phyloP scores from a whole-genome alignment of 2,797 vertebrate genomes.

The Neoniphon sammara region DNA sequence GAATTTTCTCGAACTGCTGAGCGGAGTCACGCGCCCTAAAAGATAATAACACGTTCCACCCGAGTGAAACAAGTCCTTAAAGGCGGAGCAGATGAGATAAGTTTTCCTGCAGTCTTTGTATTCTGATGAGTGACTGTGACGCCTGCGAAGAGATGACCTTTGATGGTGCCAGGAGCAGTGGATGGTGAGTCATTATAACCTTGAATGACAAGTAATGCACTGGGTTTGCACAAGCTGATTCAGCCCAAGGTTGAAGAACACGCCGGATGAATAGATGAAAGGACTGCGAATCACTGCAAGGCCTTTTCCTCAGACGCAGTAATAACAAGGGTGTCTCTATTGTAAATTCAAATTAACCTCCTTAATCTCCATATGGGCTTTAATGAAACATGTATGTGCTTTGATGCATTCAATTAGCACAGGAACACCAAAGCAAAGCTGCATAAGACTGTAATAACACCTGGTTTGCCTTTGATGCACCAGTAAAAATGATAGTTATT shows the following conservation, averaged over 20 bases:
- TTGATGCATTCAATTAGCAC: slow-evolving; percentile 41
- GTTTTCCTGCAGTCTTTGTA: slow-evolving; percentile 64
- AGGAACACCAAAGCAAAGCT: slow-evolving; percentile 9
- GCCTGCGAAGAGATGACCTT: slow-evolving; percentile 65
- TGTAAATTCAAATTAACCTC: slow-evolving; percentile 52
- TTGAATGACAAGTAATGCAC: slow-evolving; percentile 67
- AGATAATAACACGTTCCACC: slow-evolving; percentile 23
- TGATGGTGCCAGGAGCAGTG: slow-evolving; percentile 57
- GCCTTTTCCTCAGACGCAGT: slow-evolving; percentile 35
- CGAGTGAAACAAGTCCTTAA: slow-evolving; percentile 47
- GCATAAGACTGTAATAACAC: slow-evolving; percentile 5
- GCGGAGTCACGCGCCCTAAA: neutral
- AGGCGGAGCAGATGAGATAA: slow-evolving; percentile 49
- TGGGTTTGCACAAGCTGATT: slow-evolving; percentile 42
- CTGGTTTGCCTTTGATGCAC: slow-evolving; percentile 7
- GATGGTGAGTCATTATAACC: slow-evolving; percentile 68
- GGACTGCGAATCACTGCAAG: slow-evolving; percentile 37
- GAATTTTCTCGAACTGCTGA: neutral
- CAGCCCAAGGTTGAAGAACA: slow-evolving; percentile 64
- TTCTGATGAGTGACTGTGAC: slow-evolving; percentile 59
- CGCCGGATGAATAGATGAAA: slow-evolving; percentile 58
- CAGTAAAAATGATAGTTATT: slow-evolving; percentile 10
- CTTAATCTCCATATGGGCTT: slow-evolving; percentile 26
- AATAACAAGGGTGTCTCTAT: slow-evolving; percentile 34
- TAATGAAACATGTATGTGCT: slow-evolving; percentile 31